Percentiles rank a stretch among this genome's conserved stretches.
phyloP scores from a whole-genome alignment of 2,113 vertebrate genomes.

The Syngnathoides biaculeatus region DNA sequence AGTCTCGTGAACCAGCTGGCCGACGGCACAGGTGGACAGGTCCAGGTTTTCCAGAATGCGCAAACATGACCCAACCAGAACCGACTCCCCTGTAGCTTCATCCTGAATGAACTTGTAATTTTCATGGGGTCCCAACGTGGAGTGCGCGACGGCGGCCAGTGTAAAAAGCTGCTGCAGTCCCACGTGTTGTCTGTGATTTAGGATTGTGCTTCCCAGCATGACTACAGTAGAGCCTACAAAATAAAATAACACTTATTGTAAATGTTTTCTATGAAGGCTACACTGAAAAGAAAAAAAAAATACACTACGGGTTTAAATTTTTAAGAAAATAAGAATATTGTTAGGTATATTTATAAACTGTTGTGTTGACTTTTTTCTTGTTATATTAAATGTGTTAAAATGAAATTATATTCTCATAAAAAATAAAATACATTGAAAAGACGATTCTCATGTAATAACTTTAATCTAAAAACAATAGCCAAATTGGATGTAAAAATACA shows the following conservation, averaged over 20 bases:
- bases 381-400: too few species aligned
- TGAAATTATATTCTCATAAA: too few species aligned
- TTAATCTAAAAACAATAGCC: too few species aligned
- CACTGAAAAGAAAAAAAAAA: not conserved
- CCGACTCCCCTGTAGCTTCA: constrained; percentile 37
- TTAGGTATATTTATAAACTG: too few species aligned
- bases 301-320: not conserved
- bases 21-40: constrained; percentile 30
- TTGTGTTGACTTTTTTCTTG: too few species aligned
- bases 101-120: constrained; percentile 59
- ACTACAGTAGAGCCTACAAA: constrained; percentile 1
- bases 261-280: not conserved
- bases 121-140: constrained; percentile 50
- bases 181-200: constrained; percentile 41
- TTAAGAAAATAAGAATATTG: too few species aligned
- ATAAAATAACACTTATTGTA: constrained; percentile 16
- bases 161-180: constrained; percentile 58
- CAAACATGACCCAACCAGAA: constrained; percentile 47
- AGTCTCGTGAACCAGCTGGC: constrained; percentile 55
- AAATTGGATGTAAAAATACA: too few species aligned
- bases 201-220: constrained; percentile 37
- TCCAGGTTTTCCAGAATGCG: constrained; percentile 56
- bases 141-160: constrained; percentile 33
- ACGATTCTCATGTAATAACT: too few species aligned
- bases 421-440: too few species aligned